These are phyloP conservation scores for Sympetrum striolatum DNA, from an alignment of 2,888 invertebrate species.

Conservation along the genomic window DNA sequence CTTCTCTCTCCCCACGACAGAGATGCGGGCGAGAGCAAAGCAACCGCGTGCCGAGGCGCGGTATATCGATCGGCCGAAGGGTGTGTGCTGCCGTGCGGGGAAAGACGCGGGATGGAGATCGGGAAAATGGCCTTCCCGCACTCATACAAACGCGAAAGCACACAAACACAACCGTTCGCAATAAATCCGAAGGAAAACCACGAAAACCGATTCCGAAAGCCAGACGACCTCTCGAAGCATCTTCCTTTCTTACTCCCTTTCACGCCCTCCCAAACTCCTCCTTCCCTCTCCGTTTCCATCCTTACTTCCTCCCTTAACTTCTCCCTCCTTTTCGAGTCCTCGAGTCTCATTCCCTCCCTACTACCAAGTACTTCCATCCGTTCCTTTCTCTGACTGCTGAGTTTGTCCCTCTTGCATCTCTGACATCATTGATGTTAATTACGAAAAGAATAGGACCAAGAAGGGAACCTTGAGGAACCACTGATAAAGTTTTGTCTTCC, in stretches of 20 bases:
- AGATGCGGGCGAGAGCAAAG: not conserved
- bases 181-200: not conserved
- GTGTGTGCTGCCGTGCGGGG: not conserved
- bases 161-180: not conserved
- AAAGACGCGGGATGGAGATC: not conserved
- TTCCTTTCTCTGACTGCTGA: too few relatives aligned
- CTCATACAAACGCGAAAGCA: not conserved
- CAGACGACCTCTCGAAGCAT: not conserved
- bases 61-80: not conserved
- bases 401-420: too few relatives aligned
- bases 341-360: too few relatives aligned
- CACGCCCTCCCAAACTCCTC: not conserved
- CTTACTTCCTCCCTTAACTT: too few relatives aligned
- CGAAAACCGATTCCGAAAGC: not conserved
- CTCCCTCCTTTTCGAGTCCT: too few relatives aligned
- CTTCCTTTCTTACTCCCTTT: not conserved
- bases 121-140: not conserved
- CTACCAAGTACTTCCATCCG: too few relatives aligned
- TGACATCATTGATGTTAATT: too few relatives aligned
- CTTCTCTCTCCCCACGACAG: not conserved
- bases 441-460: too few relatives aligned
- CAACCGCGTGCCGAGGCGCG: not conserved
- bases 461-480: too few relatives aligned
- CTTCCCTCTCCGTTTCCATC: too few relatives aligned
- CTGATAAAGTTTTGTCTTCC: too few relatives aligned